A percentile compares a stretch with the other conserved stretches of the same genome.
Evolutionary conservation across 2,888 invertebrate genomes (phyloP).

Genomic region (Oxyteleia sp.): DNA sequence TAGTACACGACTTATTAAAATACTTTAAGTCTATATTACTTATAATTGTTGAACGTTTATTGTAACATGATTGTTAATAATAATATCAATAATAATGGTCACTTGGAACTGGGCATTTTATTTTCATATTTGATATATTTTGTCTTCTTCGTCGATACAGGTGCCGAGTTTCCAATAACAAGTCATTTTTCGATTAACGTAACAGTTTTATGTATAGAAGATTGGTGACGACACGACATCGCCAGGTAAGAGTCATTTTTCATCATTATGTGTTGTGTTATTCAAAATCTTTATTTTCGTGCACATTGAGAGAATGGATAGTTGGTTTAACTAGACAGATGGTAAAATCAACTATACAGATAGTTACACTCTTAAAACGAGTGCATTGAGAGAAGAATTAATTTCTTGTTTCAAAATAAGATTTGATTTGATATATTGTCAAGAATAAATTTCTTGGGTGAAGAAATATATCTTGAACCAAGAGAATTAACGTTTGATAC

Average conservation of each 20-base stretch:
- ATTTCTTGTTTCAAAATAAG: too few relatives aligned
- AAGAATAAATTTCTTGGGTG: too few relatives aligned
- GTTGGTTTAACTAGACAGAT: too few relatives aligned
- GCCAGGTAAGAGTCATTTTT: slow-evolving; percentile 25
- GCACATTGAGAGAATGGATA: too few relatives aligned
- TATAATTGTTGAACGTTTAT: slow-evolving; percentile 69
- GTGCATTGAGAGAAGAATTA: too few relatives aligned
- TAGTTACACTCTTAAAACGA: too few relatives aligned
- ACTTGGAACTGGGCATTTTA: slow-evolving; percentile 36
- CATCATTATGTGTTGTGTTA: slow-evolving; percentile 14
- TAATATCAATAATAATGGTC: slow-evolving; percentile 53
- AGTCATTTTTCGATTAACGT: background rate
- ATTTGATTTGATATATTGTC: too few relatives aligned
- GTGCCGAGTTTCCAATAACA: too few relatives aligned
- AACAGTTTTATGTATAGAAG: background rate
- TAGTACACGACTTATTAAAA: slow-evolving; percentile 43
- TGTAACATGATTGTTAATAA: slow-evolving; percentile 71
- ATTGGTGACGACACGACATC: background rate
- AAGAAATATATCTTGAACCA: too few relatives aligned
- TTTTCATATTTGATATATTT: slow-evolving; percentile 15
- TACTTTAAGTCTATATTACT: slow-evolving; percentile 48
- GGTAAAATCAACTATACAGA: too few relatives aligned
- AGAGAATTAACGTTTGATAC: too few relatives aligned
- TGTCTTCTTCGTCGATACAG: background rate
- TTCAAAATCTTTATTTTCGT: too few relatives aligned